Conservation (phyloP, 2,797 vertebrate species). For the Taeniopygia guttata region DNA sequence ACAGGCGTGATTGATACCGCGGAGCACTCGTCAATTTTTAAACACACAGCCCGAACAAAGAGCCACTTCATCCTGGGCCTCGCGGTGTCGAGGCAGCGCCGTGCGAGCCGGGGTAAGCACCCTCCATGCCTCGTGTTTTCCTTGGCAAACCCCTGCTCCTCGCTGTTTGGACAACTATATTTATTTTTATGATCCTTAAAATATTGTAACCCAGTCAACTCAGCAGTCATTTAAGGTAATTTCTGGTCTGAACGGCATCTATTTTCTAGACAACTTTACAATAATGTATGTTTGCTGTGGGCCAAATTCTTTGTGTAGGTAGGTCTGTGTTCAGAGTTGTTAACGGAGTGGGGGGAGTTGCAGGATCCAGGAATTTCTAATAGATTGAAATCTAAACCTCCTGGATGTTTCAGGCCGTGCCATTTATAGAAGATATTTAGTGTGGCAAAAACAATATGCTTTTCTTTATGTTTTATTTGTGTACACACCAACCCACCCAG, state of each 20-base stretch:
- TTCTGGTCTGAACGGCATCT: slow-evolving; percentile 63
- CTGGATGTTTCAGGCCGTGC: background rate
- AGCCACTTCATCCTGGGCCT: slow-evolving; percentile 68
- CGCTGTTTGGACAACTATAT: slow-evolving; percentile 75
- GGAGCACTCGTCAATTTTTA: slow-evolving; percentile 76
- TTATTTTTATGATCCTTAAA: slow-evolving; percentile 79
- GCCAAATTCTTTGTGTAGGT: slow-evolving; percentile 53
- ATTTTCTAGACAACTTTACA: slow-evolving; percentile 65
- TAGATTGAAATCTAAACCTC: background rate
- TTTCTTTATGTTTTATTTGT: background rate
- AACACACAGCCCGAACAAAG: slow-evolving; percentile 78
- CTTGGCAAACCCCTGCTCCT: slow-evolving; percentile 67
- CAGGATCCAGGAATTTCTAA: slow-evolving; percentile 14
- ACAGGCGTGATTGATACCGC: slow-evolving; percentile 77
- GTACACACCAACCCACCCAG: background rate
- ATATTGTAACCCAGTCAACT: slow-evolving; percentile 66
- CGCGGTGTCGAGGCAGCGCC: slow-evolving; percentile 54
- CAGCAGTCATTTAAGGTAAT: slow-evolving; percentile 67
- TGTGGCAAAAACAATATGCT: background rate
- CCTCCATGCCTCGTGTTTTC: slow-evolving; percentile 67
- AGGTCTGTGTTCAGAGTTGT: slow-evolving; percentile 1
- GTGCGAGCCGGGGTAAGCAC: slow-evolving; percentile 24
- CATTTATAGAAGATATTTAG: background rate
- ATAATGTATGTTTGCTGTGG: slow-evolving; percentile 65
- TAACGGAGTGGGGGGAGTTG: background rate